phyloP scores from a whole-genome alignment of 2,797 vertebrate genomes.

The Lacerta viridis region DNA sequence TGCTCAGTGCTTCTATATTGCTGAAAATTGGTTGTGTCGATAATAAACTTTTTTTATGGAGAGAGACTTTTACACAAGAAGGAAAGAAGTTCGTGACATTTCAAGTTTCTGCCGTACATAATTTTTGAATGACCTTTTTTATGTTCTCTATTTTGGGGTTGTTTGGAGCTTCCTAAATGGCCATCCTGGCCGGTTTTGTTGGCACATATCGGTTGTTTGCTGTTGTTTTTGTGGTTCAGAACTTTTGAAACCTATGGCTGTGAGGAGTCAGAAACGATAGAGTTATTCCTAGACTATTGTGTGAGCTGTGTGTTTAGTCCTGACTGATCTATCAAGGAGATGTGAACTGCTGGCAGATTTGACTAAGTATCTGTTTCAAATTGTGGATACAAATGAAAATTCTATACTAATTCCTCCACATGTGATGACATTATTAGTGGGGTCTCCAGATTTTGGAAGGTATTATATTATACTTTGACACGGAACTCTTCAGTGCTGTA shows the following conservation, averaged over 20 bases:
- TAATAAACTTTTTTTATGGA: slow-evolving; percentile 9
- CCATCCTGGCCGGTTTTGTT: background rate
- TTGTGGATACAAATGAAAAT: background rate
- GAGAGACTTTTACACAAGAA: background rate
- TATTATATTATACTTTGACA: background rate
- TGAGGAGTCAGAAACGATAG: background rate
- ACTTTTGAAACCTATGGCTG: background rate
- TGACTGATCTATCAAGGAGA: background rate
- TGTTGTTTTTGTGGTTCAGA: background rate
- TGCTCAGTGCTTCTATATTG: slow-evolving; percentile 15
- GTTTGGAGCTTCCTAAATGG: background rate
- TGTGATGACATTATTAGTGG: background rate
- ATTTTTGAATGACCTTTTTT: background rate
- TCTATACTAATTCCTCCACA: background rate
- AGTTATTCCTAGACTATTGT: background rate
- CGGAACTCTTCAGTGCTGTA: background rate
- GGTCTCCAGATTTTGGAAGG: slow-evolving; percentile 5
- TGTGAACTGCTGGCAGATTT: background rate
- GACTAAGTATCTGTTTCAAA: background rate
- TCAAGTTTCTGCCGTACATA: rapidly evolving
- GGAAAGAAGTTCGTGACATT: background rate
- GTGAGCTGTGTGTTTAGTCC: background rate
- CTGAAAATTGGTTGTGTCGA: slow-evolving; percentile 11
- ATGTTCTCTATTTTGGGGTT: rapidly evolving
- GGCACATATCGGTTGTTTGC: background rate